Evolutionary conservation across 2,888 invertebrate genomes (phyloP).

Genomic region (Bimastos eiseni): DNA sequence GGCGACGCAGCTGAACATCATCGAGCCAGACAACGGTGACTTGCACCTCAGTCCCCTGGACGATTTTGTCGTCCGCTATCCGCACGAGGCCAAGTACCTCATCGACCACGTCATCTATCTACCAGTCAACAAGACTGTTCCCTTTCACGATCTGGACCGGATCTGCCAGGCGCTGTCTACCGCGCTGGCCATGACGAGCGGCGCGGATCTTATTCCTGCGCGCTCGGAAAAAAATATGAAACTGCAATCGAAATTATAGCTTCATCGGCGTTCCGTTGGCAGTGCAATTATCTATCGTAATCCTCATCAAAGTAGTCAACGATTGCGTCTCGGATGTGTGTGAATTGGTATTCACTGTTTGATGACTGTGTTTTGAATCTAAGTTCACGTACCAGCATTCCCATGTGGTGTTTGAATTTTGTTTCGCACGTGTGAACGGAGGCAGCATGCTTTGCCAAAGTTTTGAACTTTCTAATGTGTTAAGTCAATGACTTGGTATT

Average conservation of each 20-base stretch:
- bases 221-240: not conserved
- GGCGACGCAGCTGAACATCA: slow-evolving; percentile 60
- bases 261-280: not conserved
- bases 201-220: not conserved
- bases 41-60: slow-evolving; percentile 35
- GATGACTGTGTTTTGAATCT: not conserved
- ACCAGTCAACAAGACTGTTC: slow-evolving; percentile 60
- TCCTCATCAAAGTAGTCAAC: too few species aligned
- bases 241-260: not conserved
- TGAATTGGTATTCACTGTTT: not conserved
- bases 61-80: slow-evolving; percentile 46
- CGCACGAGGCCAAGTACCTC: slow-evolving; percentile 59
- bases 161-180: slow-evolving; percentile 47
- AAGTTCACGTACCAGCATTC: not conserved
- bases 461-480: not conserved
- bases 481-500: not conserved
- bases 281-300: not conserved
- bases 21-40: slow-evolving; percentile 51
- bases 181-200: not conserved
- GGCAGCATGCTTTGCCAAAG: not conserved
- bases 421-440: not conserved
- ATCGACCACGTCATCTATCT: slow-evolving; percentile 62
- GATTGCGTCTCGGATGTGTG: too few species aligned
- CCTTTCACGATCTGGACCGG: slow-evolving; percentile 55
- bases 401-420: not conserved